These are phyloP conservation scores for Melipona bicolor DNA, from an alignment of 2,888 invertebrate species.

Conservation along the genomic window DNA sequence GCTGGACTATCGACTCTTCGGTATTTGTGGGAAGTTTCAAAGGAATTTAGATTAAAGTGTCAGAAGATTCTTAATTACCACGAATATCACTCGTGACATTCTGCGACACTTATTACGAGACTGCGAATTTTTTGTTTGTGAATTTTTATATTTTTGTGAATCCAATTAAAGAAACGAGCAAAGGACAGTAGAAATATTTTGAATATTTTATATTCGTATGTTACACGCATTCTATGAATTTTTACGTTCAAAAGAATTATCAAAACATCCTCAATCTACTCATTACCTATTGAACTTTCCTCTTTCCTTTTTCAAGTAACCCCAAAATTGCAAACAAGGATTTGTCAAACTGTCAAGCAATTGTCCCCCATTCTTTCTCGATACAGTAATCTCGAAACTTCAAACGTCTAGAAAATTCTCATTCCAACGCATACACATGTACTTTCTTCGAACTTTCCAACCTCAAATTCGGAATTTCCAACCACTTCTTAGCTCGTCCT, in stretches of 20 bases:
- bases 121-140: too few species aligned
- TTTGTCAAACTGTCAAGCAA: not conserved
- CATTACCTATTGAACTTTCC: not conserved
- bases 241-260: not conserved
- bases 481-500: too few species aligned
- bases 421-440: not conserved
- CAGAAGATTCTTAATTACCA: too few species aligned
- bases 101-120: too few species aligned
- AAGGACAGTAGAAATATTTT: too few species aligned
- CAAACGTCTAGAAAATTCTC: not conserved
- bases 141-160: too few species aligned
- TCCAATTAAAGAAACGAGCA: too few species aligned
- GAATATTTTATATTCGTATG: too few species aligned
- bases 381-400: not conserved
- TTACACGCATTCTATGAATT: not conserved
- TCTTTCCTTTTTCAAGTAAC: not conserved
- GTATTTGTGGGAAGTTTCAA: not conserved
- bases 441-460: not conserved
- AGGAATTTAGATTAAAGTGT: too few species aligned
- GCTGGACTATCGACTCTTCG: not conserved
- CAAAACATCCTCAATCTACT: not conserved
- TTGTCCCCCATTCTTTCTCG: not conserved
- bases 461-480: too few species aligned
- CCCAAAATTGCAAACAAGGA: not conserved
- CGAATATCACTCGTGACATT: too few species aligned